Conservation (phyloP, 2,113 vertebrate genomes). For the Stegastes partitus region DNA sequence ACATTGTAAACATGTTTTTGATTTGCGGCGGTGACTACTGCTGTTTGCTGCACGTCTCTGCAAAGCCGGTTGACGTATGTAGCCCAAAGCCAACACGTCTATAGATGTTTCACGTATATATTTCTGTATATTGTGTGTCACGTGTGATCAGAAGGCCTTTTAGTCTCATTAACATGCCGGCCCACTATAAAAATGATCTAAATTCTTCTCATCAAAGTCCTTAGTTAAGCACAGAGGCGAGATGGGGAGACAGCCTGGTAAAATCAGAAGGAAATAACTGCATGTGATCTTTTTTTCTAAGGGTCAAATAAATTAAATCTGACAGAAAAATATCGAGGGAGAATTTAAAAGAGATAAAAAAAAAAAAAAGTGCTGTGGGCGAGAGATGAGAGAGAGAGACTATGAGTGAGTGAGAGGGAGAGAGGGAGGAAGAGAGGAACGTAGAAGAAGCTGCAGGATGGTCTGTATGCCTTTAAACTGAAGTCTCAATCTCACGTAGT, state of each 20-base stretch:
- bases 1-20: constrained; percentile 47
- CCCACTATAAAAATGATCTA: constrained; percentile 66
- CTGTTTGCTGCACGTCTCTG: constrained; percentile 18
- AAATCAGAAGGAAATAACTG: constrained; percentile 80
- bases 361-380: constrained; percentile 63
- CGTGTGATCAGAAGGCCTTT: constrained; percentile 53
- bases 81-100: constrained; percentile 2
- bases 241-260: constrained; percentile 64
- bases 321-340: constrained; percentile 81
- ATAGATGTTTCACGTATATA: constrained; percentile 13
- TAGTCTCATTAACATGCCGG: constrained; percentile 72
- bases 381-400: constrained; percentile 39
- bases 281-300: constrained; percentile 79
- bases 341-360: constrained; percentile 72
- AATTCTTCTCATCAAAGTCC: constrained; percentile 79
- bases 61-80: neutral
- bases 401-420: neutral
- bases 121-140: constrained; percentile 6
- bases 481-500: constrained; percentile 84
- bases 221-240: constrained; percentile 68
- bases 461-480: constrained; percentile 81
- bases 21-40: constrained; percentile 40
- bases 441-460: constrained; percentile 61
- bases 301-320: constrained; percentile 83
- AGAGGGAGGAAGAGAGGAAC: constrained; percentile 23